A percentile compares a stretch with the other conserved stretches of the same genome.
phyloP scores from a whole-genome alignment of 2,888 invertebrate species.

The Mesorhabditis belari region DNA sequence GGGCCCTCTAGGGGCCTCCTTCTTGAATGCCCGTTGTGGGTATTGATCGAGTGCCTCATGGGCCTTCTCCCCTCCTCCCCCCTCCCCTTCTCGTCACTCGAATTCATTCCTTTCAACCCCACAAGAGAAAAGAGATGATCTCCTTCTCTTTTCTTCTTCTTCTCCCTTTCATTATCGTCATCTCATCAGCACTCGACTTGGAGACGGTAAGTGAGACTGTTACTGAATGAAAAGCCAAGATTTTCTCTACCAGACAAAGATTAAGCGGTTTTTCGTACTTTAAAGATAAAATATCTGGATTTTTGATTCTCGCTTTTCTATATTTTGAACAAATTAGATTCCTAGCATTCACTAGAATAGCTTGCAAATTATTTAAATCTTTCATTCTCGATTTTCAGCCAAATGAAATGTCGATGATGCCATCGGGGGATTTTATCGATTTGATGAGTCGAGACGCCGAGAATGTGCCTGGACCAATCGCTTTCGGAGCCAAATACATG shows the following conservation, averaged over 20 bases:
- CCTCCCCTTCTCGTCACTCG: background rate
- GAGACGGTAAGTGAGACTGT: background rate
- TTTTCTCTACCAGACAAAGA: too few species aligned
- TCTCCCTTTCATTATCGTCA: background rate
- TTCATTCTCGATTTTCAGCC: slow-evolving; percentile 13
- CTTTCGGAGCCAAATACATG: slow-evolving; percentile 48
- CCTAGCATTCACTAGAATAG: too few species aligned
- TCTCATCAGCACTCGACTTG: background rate
- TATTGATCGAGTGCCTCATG: background rate
- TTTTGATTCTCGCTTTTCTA: too few species aligned
- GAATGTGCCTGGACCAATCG: slow-evolving; percentile 26
- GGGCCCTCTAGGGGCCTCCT: background rate
- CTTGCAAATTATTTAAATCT: too few species aligned
- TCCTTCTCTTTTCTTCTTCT: background rate
- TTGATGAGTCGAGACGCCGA: slow-evolving; percentile 46
- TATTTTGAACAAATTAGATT: too few species aligned
- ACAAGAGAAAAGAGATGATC: too few species aligned
- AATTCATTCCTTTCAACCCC: background rate
- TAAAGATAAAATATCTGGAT: too few species aligned
- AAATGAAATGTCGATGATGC: slow-evolving; percentile 13
- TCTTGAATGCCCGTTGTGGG: background rate
- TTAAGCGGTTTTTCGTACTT: too few species aligned
- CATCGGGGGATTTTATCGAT: slow-evolving; percentile 46
- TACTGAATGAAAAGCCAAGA: too few species aligned
- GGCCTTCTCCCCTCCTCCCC: background rate